Conservation (phyloP, 2,797 vertebrate species). For the Pogonophryne albipinna region DNA sequence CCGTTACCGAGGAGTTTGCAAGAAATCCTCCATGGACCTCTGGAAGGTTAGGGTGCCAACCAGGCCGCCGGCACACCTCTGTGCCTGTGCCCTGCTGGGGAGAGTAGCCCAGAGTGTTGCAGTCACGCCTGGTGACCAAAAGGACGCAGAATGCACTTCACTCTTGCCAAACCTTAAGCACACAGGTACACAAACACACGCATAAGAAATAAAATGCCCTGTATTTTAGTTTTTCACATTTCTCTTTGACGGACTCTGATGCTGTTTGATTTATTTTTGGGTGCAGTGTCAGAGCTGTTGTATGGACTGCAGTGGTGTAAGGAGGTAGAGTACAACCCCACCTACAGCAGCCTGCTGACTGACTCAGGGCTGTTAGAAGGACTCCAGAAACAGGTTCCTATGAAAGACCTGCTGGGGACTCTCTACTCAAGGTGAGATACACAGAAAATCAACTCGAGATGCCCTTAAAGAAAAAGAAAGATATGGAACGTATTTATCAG, state of each 20-base stretch:
- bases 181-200: conserved; percentile 82
- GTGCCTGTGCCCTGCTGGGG: conserved; percentile 89
- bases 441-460: not conserved
- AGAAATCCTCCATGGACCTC: conserved; percentile 79
- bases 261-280: conserved; percentile 21
- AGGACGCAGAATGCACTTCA: conserved; percentile 67
- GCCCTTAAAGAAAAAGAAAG: not conserved
- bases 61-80: conserved; percentile 91
- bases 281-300: conserved; percentile 90
- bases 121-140: conserved; percentile 64
- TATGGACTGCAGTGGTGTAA: conserved; percentile 95
- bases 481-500: not conserved
- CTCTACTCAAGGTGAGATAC: conserved; percentile 89
- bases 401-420: conserved; percentile 79
- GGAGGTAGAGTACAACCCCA: conserved; percentile 88
- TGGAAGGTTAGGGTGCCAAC: conserved; percentile 80
- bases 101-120: conserved; percentile 81
- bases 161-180: conserved; percentile 75
- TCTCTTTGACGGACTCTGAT: not conserved
- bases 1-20: conserved; percentile 86
- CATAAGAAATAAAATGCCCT: not conserved
- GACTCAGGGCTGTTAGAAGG: conserved; percentile 85
- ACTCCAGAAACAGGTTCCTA: conserved; percentile 62
- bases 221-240: not conserved
- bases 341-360: conserved; percentile 86